These are phyloP conservation scores for Amphimedon queenslandica DNA, from an alignment of 37 sponge, comb jelly and placozoan genomes.

Conservation along the genomic window DNA sequence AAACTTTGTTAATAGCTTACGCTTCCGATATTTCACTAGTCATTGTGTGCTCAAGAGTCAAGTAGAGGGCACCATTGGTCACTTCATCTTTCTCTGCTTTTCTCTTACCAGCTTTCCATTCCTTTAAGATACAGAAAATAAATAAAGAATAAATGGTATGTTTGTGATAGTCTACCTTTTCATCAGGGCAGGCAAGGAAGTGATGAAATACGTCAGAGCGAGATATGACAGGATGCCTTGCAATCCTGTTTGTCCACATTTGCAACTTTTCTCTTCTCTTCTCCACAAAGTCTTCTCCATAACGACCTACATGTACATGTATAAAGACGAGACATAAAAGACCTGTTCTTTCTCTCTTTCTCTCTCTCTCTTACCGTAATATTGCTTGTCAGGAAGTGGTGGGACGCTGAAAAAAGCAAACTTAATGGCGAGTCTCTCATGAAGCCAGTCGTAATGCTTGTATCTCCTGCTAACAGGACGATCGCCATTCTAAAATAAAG, in stretches of 20 bases:
- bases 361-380: conserved; percentile 42
- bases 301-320: conserved; percentile 53
- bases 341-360: background rate
- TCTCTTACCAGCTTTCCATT: conserved; percentile 96
- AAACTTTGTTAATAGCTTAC: conserved; percentile 27
- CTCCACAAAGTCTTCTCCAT: conserved; percentile 89
- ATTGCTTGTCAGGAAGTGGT: conserved; percentile 94
- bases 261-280: conserved; percentile 87
- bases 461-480: conserved; percentile 70
- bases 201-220: conserved; percentile 73
- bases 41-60: conserved; percentile 59
- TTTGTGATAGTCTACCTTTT: no score
- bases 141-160: background rate
- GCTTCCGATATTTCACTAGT: conserved; percentile 28
- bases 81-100: conserved; percentile 90
- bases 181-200: conserved; percentile 64
- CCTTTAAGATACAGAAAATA: conserved; percentile 12
- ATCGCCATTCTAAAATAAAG: conserved; percentile 18
- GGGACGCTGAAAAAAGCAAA: conserved; percentile 82
- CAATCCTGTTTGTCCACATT: conserved; percentile 90
- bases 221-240: conserved; percentile 90
- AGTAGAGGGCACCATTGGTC: conserved; percentile 57
- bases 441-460: conserved; percentile 95
- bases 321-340: no score
- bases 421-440: conserved; percentile 82